Percentiles rank a stretch among this genome's conserved stretches.
phyloP scores from a whole-genome alignment of 2,888 invertebrate genomes.

The Ctena decussata region DNA sequence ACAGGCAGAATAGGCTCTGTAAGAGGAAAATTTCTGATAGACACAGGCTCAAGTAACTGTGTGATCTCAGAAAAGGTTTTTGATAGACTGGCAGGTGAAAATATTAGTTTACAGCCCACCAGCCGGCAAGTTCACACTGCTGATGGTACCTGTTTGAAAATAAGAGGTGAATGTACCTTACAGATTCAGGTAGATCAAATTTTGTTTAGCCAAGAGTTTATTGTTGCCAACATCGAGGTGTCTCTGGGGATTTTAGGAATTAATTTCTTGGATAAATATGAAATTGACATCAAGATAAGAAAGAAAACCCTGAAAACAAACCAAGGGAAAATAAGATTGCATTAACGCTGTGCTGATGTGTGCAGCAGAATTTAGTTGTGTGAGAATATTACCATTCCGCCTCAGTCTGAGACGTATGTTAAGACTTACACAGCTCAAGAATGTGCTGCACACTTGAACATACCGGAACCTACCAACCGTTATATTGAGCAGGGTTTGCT shows the following conservation, averaged over 20 bases:
- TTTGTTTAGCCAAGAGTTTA: not conserved
- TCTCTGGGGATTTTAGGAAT: slow-evolving; percentile 3
- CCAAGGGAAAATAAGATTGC: not conserved
- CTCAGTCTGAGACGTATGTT: not conserved
- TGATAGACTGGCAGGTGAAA: not conserved
- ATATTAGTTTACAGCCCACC: not conserved
- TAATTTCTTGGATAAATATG: not conserved
- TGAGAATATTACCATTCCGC: not conserved
- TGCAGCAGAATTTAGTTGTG: not conserved
- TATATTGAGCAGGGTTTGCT: not conserved
- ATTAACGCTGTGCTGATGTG: not conserved
- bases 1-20: not conserved
- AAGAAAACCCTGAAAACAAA: not conserved
- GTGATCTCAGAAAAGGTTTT: slow-evolving; percentile 1
- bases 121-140: not conserved
- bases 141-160: not conserved
- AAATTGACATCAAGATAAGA: not conserved
- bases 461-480: not conserved
- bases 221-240: slow-evolving; percentile 1
- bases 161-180: not conserved
- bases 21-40: not conserved
- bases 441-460: not conserved
- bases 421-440: not conserved
- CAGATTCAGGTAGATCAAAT: not conserved
- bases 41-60: slow-evolving; percentile 9